Evolutionary conservation across 1,140 invertebrate species (phyloP), one percentile per base, ranked within the genome.

Genomic region (Hycleus phaleratus): DNA sequence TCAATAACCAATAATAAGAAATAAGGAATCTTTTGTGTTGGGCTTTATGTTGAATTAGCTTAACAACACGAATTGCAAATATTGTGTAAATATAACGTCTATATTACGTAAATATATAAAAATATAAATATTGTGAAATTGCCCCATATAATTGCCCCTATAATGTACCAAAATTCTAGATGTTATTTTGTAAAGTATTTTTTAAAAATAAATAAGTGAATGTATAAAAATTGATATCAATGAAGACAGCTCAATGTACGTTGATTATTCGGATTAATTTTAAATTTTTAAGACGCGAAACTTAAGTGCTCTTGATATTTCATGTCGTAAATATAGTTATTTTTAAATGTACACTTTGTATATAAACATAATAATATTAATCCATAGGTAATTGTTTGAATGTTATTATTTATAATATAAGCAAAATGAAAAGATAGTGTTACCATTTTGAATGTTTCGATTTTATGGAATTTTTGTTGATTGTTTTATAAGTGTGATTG

Each of bases 281-380:
- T n/a, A 42, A 5, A 42, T 42, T 42, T 67, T 68, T 68, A 71
- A 72, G 59, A 70, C 59, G 67, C 66, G 64, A 72, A 73, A 72
- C 69, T 71, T 68, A 73, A 73, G 72, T 73, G 72, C 72, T 73
- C 72, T 73, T 73, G 70, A 69, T 73, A 73, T 73, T 71, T 72
- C 65, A 69, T 72, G 69, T 73, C 67, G 68, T 72, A 70, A 67
- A 65, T 67, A 71, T 72, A 71, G 63, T 71, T 72, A 72, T 71
- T 73, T 71, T 73, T 71, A 71, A 72, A 71, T 73, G 72, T 73
- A 32, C 32, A 32, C 32, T 5, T 32, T 32, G 32, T 32, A 32
- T 32, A 32, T 32, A 32, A 5, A 73, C 64, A 73, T 69, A 67
- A 66, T 73, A 68, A 73, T 72, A 71, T 5, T 71, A 72, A 68